Base-by-base conservation (phyloP, 2,888 invertebrate species). In the Mythimna impura region DNA sequence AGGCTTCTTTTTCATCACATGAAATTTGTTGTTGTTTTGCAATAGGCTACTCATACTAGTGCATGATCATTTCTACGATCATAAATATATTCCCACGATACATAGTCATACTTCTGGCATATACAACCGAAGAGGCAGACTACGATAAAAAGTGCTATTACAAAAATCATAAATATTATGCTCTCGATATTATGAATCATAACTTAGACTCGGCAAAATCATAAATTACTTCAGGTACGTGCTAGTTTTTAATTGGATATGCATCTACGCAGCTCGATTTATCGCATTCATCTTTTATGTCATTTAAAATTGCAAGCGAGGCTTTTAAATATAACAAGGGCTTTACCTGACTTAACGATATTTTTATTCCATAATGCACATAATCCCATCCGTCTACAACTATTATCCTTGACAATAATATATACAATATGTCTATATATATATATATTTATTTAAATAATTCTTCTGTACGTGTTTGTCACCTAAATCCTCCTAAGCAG, bases 171-270 rank as follows among this genome's bases (percentile, higher is more conserved):
- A 36, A 50, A 17, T 14, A 43, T 30, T 22, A 62, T 73, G 40
- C 47, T n/a, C 55, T 34, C 40, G n/a, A 25, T 64, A 74, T 66
- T 58, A 68, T 75, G 58, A 68, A 60, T 75, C 73, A 63, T 63
- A 55, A 57, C 43, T 43, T 54, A n/a, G n/a, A 57, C 55, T 43
- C 62, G 65, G 12, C 43, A 52, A n/a, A 54, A 43, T 62, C 62
- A 22, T 67, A 66, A 77, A 78, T 63, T 65, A 61, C 25, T 22
- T 47, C n/a, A 71, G 5, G 36, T 36, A 78, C 72, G 66, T 65
- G 61, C 30, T 66, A 47, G 47, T 50, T 62, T 62, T 72, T 66
- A 77, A 77, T 77, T 77, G 62, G 12, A 40, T 10, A 69, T 40
- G 36, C 34, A 47, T 34, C 17, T 47, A 36, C 25, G 57, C 22